Conservation (phyloP, 2,888 invertebrate species). For the Drosophila conformis region DNA sequence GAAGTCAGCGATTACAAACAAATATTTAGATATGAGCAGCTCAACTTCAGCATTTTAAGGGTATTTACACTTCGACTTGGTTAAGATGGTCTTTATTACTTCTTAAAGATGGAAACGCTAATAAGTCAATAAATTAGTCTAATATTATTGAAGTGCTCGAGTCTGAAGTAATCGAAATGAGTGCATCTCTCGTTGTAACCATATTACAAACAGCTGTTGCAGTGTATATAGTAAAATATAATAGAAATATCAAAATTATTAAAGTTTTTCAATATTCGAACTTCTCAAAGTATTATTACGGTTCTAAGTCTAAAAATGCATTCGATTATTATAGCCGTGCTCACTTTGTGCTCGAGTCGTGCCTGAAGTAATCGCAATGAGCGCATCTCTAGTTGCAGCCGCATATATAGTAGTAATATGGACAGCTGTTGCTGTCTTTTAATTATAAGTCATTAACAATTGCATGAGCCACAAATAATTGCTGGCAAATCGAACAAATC, state of each 20-base stretch:
- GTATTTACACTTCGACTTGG: neutral
- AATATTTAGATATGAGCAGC: neutral
- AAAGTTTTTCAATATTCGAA: no score
- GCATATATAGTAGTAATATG: neutral
- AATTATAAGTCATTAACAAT: constrained; percentile 51
- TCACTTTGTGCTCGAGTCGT: neutral
- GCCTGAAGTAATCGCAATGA: neutral
- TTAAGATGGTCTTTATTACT: fast-evolving
- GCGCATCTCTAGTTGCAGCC: constrained; percentile 18
- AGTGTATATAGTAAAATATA: no score
- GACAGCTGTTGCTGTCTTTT: constrained; percentile 44
- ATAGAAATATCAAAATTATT: no score
- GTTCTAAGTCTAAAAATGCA: neutral
- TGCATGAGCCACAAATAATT: constrained; percentile 52
- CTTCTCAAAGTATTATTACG: neutral
- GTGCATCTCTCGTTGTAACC: no score
- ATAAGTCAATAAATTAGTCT: no score
- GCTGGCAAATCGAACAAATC: constrained; percentile 48
- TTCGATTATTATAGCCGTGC: neutral
- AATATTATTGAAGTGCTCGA: no score
- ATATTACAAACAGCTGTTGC: no score
- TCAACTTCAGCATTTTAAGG: neutral
- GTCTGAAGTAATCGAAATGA: no score
- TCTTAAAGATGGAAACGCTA: fast-evolving
- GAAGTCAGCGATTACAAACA: fast-evolving